These are phyloP conservation scores for Octomys mimax DNA, from an alignment of 2,797 vertebrate genomes.

Conservation along the genomic window DNA sequence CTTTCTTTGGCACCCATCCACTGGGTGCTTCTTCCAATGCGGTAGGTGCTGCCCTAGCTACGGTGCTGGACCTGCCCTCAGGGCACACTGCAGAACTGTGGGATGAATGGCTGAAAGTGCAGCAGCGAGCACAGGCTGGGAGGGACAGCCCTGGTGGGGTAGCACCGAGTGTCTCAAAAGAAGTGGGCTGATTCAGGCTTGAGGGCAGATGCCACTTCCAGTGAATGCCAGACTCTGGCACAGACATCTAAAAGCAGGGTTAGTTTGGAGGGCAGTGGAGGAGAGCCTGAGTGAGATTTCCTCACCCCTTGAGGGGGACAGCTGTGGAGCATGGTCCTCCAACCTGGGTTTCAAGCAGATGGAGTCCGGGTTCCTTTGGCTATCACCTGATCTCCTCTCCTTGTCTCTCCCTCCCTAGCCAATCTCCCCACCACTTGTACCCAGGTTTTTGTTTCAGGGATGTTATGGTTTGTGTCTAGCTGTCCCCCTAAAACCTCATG, in stretches of 20 bases:
- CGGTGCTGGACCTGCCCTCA: neutral
- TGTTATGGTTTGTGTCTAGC: no score
- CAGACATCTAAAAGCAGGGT: neutral
- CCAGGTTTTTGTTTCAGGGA: neutral
- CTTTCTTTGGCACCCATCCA: neutral
- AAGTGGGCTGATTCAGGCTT: neutral
- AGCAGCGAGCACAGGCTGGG: neutral
- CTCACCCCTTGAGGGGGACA: neutral
- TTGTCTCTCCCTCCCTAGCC: neutral
- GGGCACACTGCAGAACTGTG: neutral
- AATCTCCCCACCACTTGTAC: neutral
- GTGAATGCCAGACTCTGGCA: neutral
- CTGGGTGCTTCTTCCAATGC: neutral
- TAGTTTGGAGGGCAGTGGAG: neutral
- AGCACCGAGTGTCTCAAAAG: neutral
- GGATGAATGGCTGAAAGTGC: neutral
- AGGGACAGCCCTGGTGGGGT: neutral
- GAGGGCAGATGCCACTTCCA: neutral
- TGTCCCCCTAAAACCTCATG: no score
- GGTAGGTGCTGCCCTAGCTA: neutral
- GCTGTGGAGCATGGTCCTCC: rapidly evolving
- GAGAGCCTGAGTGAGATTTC: neutral
- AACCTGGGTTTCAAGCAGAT: neutral
- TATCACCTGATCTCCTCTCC: neutral
- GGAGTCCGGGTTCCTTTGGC: rapidly evolving